Base-by-base conservation (phyloP, 2,888 invertebrate species). In the Meloe dianella region DNA sequence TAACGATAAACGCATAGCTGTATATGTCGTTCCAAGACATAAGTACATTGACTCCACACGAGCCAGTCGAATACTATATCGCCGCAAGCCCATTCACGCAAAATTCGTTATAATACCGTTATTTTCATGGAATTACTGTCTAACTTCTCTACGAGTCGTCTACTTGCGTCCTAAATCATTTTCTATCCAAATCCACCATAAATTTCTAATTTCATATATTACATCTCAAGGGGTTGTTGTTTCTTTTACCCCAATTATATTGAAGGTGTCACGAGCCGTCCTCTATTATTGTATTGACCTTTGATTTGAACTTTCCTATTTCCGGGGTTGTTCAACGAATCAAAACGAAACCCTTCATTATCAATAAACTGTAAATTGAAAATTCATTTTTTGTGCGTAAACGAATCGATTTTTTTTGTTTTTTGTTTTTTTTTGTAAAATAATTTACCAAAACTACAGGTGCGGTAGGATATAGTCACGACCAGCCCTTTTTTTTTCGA, bases 251-350 rank as follows among this genome's bases (percentile, higher is more conserved):
- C 63, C 63, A 63, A 64, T 59, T 59, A 64, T 14, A 61, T 27
- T 41, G 6, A 17, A 60, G 68, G 68, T 68, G 68, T 63, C 59
- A 65, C 63, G 65, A 64, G 66, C 60, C 60, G 58, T 29, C 30
- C 17, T 27, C 17, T 69, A 63, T 70, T 65, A 63, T 58, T 71
- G 69, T 72, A 71, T 73, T 75, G 74, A 75, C 75, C 75, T 69
- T 70, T n/a, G n/a, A n/a, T n/a, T n/a, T n/a, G n/a, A n/a, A 38
- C 14, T 4, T 14, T 38, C 38, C n/a, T 6, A 41, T n/a, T 41
- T 41, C 41, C 41, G 41, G 32, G 32, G 41, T n/a, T 41, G 35
- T 35, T 35, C n/a, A 35, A 41, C 32, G 10, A 32, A 9, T 32
- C 5, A 41, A 41, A 41, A 41, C 2, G 41, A 41, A 41, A 41